Base-by-base conservation (phyloP, 2,888 invertebrate species). In the Phengaris arion region DNA sequence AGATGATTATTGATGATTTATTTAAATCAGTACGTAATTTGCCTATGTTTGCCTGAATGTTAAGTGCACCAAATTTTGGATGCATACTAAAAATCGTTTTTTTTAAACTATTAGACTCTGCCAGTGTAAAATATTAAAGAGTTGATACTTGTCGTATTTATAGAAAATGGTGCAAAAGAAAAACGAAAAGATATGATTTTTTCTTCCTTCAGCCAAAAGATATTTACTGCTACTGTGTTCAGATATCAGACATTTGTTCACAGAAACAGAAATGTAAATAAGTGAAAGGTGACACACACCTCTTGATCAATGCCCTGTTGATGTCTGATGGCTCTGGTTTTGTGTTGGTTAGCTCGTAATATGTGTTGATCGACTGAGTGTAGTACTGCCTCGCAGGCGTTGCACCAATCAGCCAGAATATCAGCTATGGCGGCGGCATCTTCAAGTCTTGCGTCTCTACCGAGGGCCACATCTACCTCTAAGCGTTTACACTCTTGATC, bases 401-500 rank as follows among this genome's bases (percentile, higher is more conserved):
- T 96, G 85, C 98, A 98, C 99, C 98, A 98, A 80, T 97, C 96
- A 69, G 97, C 96, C 46, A 98, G 90, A 9, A 97, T 97, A 77
- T 96, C 95, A 0, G 97, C 96, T 74, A 99, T 98, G 76, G 96
- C 94, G 12, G 96, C 94, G 0, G 98, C 95, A 85, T 98, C 98
- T 74, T 96, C 97, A 0, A 96, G 95, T 55, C 97, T 95, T 52
- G 99, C 98, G 85, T 99, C 99, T 22, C 99, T 94, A 0, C 99
- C 99, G 55, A 99, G 95, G 0, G 99, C 98, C 82, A 97, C 98
- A 87, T 99, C 99, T 0, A 99, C 96, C 90, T 99, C 99, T 57
- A 99, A 94, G 79, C 97, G 96, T 81, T 97, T 97, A 88, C 98
- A 98, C 85, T 98, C 98, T 87, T 99, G 99, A 89, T 99, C 99